Conservation (phyloP, 2,797 vertebrate genomes). For the Artibeus jamaicensis region DNA sequence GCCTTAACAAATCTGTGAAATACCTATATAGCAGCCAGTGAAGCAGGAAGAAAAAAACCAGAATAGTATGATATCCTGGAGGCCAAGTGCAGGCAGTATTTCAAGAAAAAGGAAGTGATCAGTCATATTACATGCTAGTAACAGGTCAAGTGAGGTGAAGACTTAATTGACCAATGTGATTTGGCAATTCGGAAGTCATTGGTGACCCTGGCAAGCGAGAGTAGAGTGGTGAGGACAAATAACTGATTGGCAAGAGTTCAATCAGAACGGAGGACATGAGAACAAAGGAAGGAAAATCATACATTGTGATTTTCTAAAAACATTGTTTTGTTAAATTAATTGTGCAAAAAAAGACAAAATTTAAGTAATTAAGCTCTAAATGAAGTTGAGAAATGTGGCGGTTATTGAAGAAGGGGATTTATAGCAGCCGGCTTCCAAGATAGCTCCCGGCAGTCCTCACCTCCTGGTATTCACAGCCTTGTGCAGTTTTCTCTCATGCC, state of each 20-base stretch:
- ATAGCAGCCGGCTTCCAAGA: neutral
- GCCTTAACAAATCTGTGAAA: neutral
- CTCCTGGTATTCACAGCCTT: neutral
- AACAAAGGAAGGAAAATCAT: neutral
- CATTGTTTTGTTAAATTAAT: neutral
- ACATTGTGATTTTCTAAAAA: neutral
- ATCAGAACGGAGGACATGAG: neutral
- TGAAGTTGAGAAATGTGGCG: neutral
- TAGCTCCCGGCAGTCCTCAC: neutral
- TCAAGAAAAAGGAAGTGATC: neutral
- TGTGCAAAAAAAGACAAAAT: neutral
- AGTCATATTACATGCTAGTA: neutral
- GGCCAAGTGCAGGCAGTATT: neutral
- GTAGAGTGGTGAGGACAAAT: neutral
- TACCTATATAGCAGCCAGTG: neutral
- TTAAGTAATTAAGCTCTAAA: neutral
- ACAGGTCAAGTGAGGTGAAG: neutral
- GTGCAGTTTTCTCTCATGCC: neutral
- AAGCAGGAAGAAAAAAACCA: neutral
- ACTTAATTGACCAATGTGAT: neutral
- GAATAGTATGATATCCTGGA: neutral
- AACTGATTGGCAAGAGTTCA: neutral
- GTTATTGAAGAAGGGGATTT: neutral
- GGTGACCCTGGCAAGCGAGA: neutral
- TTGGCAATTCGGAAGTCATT: neutral